These are phyloP conservation scores for Elysia crispata DNA, from an alignment of 2,888 invertebrate genomes.

Conservation along the genomic window DNA sequence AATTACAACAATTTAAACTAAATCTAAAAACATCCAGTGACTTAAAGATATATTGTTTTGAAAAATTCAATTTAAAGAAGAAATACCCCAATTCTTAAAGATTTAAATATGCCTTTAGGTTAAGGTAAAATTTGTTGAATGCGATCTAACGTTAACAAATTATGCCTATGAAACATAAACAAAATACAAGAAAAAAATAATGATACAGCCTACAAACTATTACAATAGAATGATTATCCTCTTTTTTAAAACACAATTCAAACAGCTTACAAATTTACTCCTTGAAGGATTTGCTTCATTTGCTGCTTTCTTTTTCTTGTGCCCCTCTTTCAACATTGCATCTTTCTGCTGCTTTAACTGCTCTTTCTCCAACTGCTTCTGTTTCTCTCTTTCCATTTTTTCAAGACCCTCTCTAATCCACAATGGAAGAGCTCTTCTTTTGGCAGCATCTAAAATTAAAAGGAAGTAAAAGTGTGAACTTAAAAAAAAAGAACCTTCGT, in stretches of 20 bases:
- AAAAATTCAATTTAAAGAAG: too few relatives aligned
- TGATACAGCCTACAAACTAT: not conserved
- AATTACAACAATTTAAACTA: too few relatives aligned
- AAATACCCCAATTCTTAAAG: too few relatives aligned
- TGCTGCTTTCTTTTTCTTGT: slow-evolving; percentile 72
- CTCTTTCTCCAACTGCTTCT: slow-evolving; percentile 83
- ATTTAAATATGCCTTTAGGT: too few relatives aligned
- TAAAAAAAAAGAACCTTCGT: too few relatives aligned
- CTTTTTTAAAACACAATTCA: not conserved
- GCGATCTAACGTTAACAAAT: too few relatives aligned
- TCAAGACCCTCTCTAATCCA: slow-evolving; percentile 98
- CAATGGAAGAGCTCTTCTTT: slow-evolving; percentile 91
- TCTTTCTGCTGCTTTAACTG: slow-evolving; percentile 80
- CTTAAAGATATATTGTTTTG: too few relatives aligned
- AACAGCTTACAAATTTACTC: slow-evolving; percentile 81
- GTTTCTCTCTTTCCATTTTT: slow-evolving; percentile 89
- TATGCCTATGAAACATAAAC: too few relatives aligned
- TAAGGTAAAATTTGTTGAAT: too few relatives aligned
- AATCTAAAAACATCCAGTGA: too few relatives aligned
- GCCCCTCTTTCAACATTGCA: slow-evolving; percentile 73
- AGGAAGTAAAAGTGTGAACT: not conserved
- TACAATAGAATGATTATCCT: not conserved
- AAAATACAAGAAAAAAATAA: too few relatives aligned
- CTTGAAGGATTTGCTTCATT: slow-evolving; percentile 77
- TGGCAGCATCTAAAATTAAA: slow-evolving; percentile 70